phyloP scores from a whole-genome alignment of 2,113 vertebrate species.

The Phylloscopus trochilus region DNA sequence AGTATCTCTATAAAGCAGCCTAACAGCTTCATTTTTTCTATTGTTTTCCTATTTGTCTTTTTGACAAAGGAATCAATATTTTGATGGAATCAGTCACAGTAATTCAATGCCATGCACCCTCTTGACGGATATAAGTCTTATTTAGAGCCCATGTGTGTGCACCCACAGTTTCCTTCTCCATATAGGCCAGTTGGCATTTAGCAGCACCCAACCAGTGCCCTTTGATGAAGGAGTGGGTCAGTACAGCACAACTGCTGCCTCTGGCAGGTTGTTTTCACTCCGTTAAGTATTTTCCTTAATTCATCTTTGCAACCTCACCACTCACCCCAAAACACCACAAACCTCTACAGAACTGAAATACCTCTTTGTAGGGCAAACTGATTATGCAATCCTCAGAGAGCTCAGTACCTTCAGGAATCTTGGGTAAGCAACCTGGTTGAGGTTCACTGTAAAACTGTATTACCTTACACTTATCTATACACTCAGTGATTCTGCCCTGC shows the following conservation, averaged over 20 bases:
- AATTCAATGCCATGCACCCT: neutral
- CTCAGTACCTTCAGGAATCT: neutral
- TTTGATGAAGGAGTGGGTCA: neutral
- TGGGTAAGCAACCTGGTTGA: neutral
- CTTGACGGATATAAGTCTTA: fast-evolving
- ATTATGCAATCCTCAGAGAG: neutral
- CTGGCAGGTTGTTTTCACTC: neutral
- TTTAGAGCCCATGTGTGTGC: neutral
- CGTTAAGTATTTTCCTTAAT: neutral
- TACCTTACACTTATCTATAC: neutral
- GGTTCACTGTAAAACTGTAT: neutral
- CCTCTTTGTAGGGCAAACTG: neutral
- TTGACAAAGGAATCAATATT: neutral
- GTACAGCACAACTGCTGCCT: neutral
- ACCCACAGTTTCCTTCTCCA: neutral
- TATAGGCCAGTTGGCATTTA: neutral
- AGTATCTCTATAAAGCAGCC: neutral
- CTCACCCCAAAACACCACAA: neutral
- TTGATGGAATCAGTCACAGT: neutral
- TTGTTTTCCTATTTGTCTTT: neutral
- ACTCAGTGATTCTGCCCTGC: neutral
- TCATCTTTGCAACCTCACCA: neutral
- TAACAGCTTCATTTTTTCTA: neutral
- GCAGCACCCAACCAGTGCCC: neutral
- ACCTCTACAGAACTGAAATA: neutral